Conservation (phyloP, 2,113 vertebrate genomes). For the Crotalus tigris region DNA sequence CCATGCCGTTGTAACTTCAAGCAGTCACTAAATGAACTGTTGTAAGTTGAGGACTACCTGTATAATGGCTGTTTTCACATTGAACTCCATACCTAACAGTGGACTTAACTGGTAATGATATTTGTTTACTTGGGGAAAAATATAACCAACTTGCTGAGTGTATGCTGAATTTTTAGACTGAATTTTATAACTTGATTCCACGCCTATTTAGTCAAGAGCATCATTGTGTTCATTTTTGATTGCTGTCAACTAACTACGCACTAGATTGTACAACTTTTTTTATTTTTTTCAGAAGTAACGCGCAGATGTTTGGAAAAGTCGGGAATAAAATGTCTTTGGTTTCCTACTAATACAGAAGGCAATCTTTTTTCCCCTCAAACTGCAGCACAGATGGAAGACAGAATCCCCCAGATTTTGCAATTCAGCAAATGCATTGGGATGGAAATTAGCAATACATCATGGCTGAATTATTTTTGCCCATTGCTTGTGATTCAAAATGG, state of each 20-base stretch:
- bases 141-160: background rate
- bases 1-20: background rate
- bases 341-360: background rate
- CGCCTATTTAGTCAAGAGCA: background rate
- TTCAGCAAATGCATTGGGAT: background rate
- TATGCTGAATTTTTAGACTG: background rate
- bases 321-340: background rate
- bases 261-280: background rate
- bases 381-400: background rate
- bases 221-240: background rate
- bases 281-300: background rate
- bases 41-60: too few species aligned
- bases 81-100: background rate
- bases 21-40: too few species aligned
- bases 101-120: too few species aligned
- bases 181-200: background rate
- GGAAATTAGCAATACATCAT: background rate
- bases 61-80: background rate
- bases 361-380: background rate
- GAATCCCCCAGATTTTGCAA: background rate
- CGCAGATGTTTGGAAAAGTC: background rate
- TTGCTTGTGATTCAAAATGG: slow-evolving; percentile 33
- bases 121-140: background rate
- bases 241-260: background rate
- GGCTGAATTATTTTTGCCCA: slow-evolving; percentile 14